Evolutionary conservation across 2,888 invertebrate species (phyloP).

Genomic region (Tetanocera ferruginea): DNA sequence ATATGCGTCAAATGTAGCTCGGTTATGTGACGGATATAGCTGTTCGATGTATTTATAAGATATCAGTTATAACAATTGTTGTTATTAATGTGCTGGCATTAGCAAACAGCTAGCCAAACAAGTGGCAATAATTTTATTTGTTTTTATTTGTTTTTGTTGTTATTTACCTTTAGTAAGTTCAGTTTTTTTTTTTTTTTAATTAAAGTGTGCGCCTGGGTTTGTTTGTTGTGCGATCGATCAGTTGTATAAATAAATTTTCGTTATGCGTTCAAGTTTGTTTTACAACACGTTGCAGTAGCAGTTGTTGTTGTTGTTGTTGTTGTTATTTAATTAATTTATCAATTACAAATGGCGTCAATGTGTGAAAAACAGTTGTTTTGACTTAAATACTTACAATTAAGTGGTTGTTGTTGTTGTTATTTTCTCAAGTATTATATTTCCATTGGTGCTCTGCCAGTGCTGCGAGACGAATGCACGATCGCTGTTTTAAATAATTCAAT

Average conservation of each 20-base stretch:
- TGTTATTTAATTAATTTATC: conserved; percentile 25
- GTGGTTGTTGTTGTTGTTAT: background rate
- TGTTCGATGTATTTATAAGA: background rate
- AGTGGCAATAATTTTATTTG: background rate
- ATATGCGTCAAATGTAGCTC: background rate
- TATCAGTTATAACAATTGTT: background rate
- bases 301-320: conserved; percentile 4
- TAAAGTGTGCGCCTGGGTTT: background rate
- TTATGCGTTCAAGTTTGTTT: background rate
- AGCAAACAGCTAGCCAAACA: background rate
- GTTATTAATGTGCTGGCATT: background rate
- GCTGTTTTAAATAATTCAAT: conserved; percentile 17
- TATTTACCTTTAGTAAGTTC: background rate
- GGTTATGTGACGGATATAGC: background rate
- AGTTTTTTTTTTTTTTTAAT: background rate
- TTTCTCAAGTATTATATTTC: background rate
- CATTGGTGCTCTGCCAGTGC: too few relatives aligned
- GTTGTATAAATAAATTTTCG: conserved; percentile 14
- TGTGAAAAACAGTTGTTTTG: conserved; percentile 9
- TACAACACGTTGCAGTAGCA: background rate
- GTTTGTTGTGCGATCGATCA: background rate
- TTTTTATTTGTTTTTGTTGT: background rate
- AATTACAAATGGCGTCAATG: conserved; percentile 28
- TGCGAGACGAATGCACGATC: background rate
- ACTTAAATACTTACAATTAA: background rate